phyloP scores from a whole-genome alignment of 1,140 invertebrate species.

The Melitaea cinxia region DNA sequence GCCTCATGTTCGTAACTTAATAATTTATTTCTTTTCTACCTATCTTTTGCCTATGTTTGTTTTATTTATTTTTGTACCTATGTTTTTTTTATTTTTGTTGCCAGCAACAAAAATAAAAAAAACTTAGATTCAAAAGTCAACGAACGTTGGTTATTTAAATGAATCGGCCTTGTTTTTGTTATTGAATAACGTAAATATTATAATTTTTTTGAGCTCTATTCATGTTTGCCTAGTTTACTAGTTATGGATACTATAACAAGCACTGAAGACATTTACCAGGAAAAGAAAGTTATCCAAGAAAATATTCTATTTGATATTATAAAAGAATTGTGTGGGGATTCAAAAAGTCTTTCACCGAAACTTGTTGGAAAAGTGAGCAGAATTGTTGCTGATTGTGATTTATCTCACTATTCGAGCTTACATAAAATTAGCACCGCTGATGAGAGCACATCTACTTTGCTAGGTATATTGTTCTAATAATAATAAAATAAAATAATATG shows the following conservation, averaged over 20 bases:
- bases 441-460: slow-evolving; percentile 65
- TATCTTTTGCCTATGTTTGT: too few relatives aligned
- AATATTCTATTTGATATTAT: slow-evolving; percentile 66
- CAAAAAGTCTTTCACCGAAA: slow-evolving; percentile 55
- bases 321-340: slow-evolving; percentile 57
- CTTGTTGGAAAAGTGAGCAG: slow-evolving; percentile 63
- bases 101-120: neutral
- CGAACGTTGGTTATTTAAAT: neutral
- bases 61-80: too few relatives aligned
- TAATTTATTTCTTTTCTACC: too few relatives aligned
- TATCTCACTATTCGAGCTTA: slow-evolving; percentile 62
- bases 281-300: slow-evolving; percentile 54
- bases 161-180: too few relatives aligned
- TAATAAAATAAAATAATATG: neutral
- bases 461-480: slow-evolving; percentile 47
- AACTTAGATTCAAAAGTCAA: neutral
- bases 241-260: slow-evolving; percentile 59
- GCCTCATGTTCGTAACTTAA: too few relatives aligned
- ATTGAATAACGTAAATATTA: too few relatives aligned
- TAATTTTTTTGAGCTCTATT: too few relatives aligned
- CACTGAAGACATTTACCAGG: slow-evolving; percentile 44
- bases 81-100: too few relatives aligned
- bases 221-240: too few relatives aligned
- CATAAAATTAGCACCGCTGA: slow-evolving; percentile 70
- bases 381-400: slow-evolving; percentile 71